Base-by-base conservation (phyloP, 2,797 vertebrate species). In the Neosilurus mollespiculum region DNA sequence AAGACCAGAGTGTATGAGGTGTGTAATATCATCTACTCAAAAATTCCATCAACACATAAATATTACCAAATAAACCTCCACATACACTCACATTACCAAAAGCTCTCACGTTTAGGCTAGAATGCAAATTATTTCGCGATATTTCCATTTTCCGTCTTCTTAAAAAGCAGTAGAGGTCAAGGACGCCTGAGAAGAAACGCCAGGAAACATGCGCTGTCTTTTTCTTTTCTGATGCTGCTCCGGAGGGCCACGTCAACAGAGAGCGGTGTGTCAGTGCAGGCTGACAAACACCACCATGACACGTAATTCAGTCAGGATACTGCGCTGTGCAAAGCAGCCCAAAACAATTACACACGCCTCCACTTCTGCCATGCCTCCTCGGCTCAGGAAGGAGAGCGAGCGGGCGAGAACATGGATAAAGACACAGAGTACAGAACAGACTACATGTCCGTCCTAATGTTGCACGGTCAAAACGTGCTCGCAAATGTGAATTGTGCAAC, bases 261-360 rank as follows among this genome's bases (percentile, higher is more conserved):
- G 79, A 81, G 20, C 34, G 30, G 53, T 58, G 65, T 81, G 80
- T 81, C 67, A 66, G 73, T 9, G 51, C 64, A 77, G 56, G 56
- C 54, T 49, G 80, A 16, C 56, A 72, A 80, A 81, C 80, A 81
- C 22, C 67, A 65, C 22, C 67, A 22, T 81, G 67, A 81, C 80
- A 61, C 56, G 16, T 49, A 59, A 71, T 71, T 24, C 66, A 30
- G 34, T 10, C 67, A 61, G 64, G 53, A 69, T 70, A 70, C 65
- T 70, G 65, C 15, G 20, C 54, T 15, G 58, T 37, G 71, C 56
- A 71, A 59, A 58, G 59, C 66, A 72, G 66, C 66, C 80, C 80
- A 81, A 43, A 81, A 72, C 67, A 61, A 81, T 59, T 81, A 30
- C 66, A 3, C 80, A 80, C 49, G 26, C 67, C 79, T 34, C 65